These are phyloP conservation scores for Scomberomorus guttatus DNA, from an alignment of 2,797 vertebrate genomes.

Conservation along the genomic window DNA sequence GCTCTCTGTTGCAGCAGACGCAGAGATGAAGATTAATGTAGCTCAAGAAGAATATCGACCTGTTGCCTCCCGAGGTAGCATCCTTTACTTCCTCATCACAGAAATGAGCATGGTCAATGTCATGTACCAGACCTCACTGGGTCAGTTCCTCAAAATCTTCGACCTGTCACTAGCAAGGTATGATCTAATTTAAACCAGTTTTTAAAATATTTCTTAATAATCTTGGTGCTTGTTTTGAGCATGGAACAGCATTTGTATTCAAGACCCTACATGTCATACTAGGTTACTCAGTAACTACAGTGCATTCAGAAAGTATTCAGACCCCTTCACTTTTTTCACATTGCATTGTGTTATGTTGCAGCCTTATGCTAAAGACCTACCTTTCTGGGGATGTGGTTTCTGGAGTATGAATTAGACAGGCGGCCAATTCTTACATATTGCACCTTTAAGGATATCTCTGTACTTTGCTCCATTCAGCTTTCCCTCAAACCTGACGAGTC, in stretches of 20 bases:
- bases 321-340: too few relatives aligned
- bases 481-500: too few relatives aligned
- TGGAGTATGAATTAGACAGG: too few relatives aligned
- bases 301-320: too few relatives aligned
- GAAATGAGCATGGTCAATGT: conserved; percentile 96
- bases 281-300: background rate
- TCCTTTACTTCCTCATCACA: conserved; percentile 94
- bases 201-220: background rate
- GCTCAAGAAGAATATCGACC: conserved; percentile 93
- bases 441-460: too few relatives aligned
- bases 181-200: background rate
- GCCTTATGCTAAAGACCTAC: too few relatives aligned
- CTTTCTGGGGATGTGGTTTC: too few relatives aligned
- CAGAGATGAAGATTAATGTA: conserved; percentile 91
- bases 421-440: too few relatives aligned
- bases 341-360: too few relatives aligned
- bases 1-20: conserved; percentile 90
- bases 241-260: background rate
- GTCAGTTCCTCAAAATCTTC: conserved; percentile 93
- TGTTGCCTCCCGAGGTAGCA: conserved; percentile 92
- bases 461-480: too few relatives aligned
- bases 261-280: background rate
- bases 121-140: conserved; percentile 96
- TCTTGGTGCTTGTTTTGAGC: background rate
- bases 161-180: conserved; percentile 91